Evolutionary conservation across 2,888 invertebrate genomes (phyloP).

Genomic region (Leptopilina drosophilae): DNA sequence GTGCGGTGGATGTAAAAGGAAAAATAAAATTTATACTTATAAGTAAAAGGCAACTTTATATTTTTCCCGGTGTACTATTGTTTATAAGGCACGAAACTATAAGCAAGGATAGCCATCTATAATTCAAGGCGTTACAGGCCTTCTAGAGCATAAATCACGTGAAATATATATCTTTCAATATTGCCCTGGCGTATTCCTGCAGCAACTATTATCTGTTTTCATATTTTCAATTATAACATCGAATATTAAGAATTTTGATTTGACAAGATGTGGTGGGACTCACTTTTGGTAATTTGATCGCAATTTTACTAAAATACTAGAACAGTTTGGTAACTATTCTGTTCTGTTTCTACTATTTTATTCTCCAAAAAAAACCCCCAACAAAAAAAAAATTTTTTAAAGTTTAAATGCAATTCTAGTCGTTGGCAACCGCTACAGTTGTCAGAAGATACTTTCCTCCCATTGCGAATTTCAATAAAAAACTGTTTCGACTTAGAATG

Average conservation of each 20-base stretch:
- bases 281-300: too few relatives aligned
- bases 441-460: too few relatives aligned
- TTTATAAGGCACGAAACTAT: constrained; percentile 51
- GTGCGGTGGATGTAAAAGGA: background rate
- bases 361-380: too few relatives aligned
- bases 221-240: constrained; percentile 55
- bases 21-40: constrained; percentile 23
- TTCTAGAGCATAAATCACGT: constrained; percentile 69
- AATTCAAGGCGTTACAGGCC: constrained; percentile 72
- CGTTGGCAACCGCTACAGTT: too few relatives aligned
- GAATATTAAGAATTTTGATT: background rate
- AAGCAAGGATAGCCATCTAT: constrained; percentile 55
- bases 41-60: constrained; percentile 62
- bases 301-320: too few relatives aligned
- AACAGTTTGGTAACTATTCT: too few relatives aligned
- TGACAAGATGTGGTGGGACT: too few relatives aligned
- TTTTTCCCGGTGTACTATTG: constrained; percentile 63
- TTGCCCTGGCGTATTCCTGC: constrained; percentile 50
- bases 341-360: too few relatives aligned
- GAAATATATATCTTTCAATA: constrained; percentile 67
- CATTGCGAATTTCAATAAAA: constrained; percentile 65
- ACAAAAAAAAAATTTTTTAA: too few relatives aligned
- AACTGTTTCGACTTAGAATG: constrained; percentile 62
- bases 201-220: constrained; percentile 59
- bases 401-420: too few relatives aligned